Conservation (phyloP, 2,888 invertebrate genomes). For the Tachina lurida region DNA sequence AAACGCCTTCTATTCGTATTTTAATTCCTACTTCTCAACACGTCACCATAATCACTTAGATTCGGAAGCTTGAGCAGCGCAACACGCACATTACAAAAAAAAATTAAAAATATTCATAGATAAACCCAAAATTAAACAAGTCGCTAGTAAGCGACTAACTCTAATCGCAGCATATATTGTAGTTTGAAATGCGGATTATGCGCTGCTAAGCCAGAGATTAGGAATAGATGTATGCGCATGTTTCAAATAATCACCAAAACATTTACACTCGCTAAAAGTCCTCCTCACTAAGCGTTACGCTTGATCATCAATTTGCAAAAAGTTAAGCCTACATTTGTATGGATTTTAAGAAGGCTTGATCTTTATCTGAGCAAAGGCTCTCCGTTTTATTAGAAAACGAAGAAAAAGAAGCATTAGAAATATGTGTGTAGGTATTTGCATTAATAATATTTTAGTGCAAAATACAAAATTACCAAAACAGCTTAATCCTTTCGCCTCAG, state of each 20-base stretch:
- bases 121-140: conserved; percentile 45
- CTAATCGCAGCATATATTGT: conserved; percentile 49
- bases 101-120: conserved; percentile 10
- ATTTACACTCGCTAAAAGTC: conserved; percentile 61
- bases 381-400: conserved; percentile 4
- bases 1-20: conserved; percentile 39
- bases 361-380: conserved; percentile 38
- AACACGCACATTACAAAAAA: conserved; percentile 25
- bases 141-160: conserved; percentile 6
- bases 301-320: conserved; percentile 72
- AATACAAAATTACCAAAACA: conserved; percentile 13
- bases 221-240: conserved; percentile 56
- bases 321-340: conserved; percentile 67
- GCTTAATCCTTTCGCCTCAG: conserved; percentile 44
- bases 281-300: conserved; percentile 67
- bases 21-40: conserved; percentile 31
- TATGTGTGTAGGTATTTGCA: background rate
- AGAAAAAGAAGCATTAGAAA: background rate
- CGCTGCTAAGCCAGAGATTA: conserved; percentile 54
- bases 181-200: conserved; percentile 50
- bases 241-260: conserved; percentile 71
- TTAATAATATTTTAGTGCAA: conserved; percentile 28
- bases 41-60: conserved; percentile 26
- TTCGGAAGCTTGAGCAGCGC: conserved; percentile 23
- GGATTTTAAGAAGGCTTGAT: conserved; percentile 62